phyloP scores from a whole-genome alignment of 1,140 invertebrate genomes.

The Scaptodrosophila lebanonensis region DNA sequence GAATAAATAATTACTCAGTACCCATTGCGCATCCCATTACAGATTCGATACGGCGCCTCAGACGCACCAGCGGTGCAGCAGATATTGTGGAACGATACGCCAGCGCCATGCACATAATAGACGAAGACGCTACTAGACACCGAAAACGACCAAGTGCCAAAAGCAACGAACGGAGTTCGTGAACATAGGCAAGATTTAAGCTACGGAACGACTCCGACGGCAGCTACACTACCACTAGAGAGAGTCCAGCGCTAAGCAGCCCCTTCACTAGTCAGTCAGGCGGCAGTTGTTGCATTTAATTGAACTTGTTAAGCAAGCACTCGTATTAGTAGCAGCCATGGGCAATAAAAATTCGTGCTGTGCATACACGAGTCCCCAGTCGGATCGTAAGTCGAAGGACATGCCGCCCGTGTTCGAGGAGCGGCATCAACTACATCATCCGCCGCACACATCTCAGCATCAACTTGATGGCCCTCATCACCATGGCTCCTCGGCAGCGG shows the following conservation, averaged over 20 bases:
- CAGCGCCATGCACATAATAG: slow-evolving; percentile 61
- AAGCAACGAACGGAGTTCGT: slow-evolving; percentile 44
- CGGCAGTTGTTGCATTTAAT: slow-evolving; percentile 56
- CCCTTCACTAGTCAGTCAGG: slow-evolving; percentile 48
- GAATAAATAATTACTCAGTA: too few species aligned
- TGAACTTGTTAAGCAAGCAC: slow-evolving; percentile 10
- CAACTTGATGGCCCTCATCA: slow-evolving; percentile 55
- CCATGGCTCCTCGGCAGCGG: slow-evolving; percentile 46
- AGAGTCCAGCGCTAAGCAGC: slow-evolving; percentile 5
- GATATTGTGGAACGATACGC: slow-evolving; percentile 57
- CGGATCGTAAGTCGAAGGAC: slow-evolving; percentile 78
- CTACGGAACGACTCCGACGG: not conserved
- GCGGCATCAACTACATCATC: slow-evolving; percentile 80
- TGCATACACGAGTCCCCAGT: slow-evolving; percentile 83
- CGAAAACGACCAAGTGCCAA: slow-evolving; percentile 60
- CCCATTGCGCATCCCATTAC: too few species aligned
- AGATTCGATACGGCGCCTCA: not conserved
- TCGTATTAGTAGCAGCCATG: slow-evolving; percentile 77
- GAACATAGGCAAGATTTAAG: slow-evolving; percentile 29
- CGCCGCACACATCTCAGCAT: slow-evolving; percentile 65
- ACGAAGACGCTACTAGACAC: slow-evolving; percentile 29
- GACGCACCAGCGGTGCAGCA: slow-evolving; percentile 30
- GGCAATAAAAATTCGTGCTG: slow-evolving; percentile 88
- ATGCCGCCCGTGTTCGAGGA: slow-evolving; percentile 81
- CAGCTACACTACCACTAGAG: not conserved